These are phyloP conservation scores for Uromys caudimaculatus DNA, from an alignment of 2,797 vertebrate genomes.

Conservation along the genomic window DNA sequence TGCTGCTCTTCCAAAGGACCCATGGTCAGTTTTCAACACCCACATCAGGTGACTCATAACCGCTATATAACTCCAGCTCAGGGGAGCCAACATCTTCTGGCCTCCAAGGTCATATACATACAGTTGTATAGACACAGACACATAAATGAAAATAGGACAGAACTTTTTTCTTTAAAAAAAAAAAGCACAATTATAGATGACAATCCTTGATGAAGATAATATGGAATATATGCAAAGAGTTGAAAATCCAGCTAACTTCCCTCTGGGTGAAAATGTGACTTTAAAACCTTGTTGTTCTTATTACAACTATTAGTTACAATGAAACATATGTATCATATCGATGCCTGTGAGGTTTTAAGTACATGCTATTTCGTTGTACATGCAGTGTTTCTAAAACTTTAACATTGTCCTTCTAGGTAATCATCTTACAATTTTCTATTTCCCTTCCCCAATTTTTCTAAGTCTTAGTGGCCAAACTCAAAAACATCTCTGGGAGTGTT, in stretches of 20 bases:
- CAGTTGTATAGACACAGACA: not conserved
- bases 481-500: slow-evolving; percentile 18
- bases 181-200: slow-evolving; percentile 16
- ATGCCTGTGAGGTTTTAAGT: slow-evolving; percentile 5
- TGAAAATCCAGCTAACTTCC: not conserved
- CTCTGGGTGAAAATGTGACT: slow-evolving; percentile 28
- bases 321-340: not conserved
- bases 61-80: not conserved
- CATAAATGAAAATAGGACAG: not conserved
- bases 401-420: not conserved
- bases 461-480: slow-evolving; percentile 30
- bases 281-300: slow-evolving; percentile 33
- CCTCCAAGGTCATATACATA: not conserved
- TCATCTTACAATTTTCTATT: not conserved
- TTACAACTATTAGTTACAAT: not conserved
- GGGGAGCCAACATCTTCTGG: not conserved
- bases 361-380: not conserved
- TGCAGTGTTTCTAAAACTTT: slow-evolving; percentile 33
- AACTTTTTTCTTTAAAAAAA: not conserved
- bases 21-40: not conserved
- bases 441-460: slow-evolving; percentile 31
- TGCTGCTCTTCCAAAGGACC: not conserved
- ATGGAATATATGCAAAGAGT: not conserved
- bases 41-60: not conserved
- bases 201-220: slow-evolving; percentile 42